Conservation (phyloP, 2,113 vertebrate genomes). For the Solea solea region DNA sequence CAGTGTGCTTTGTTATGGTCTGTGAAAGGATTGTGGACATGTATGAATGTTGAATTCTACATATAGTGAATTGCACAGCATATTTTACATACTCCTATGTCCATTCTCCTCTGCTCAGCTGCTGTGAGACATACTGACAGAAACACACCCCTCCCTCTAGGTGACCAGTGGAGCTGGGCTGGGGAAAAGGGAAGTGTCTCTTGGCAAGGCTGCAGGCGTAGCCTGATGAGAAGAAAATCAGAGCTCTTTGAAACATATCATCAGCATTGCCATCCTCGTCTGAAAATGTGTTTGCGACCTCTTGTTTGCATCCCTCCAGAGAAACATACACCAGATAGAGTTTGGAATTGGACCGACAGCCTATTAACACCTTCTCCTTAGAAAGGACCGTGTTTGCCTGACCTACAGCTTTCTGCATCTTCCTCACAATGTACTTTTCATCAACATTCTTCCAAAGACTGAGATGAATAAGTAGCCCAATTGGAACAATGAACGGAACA, state of each 20-base stretch:
- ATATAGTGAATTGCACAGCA: background rate
- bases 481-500: background rate
- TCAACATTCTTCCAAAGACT: conserved; percentile 20
- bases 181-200: conserved; percentile 49
- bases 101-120: conserved; percentile 31
- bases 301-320: conserved; percentile 43
- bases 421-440: conserved; percentile 25
- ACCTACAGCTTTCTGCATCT: conserved; percentile 43
- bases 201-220: conserved; percentile 70
- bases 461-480: background rate
- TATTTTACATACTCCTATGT: conserved; percentile 1
- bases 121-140: conserved; percentile 68
- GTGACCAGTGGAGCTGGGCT: conserved; percentile 37
- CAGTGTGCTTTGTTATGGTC: no score
- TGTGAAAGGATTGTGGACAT: no score
- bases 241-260: conserved; percentile 58
- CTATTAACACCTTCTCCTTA: conserved; percentile 61
- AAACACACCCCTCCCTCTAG: conserved; percentile 67
- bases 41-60: no score
- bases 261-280: background rate
- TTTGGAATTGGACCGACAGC: conserved; percentile 50
- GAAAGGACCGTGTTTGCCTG: conserved; percentile 63
- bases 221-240: conserved; percentile 63
- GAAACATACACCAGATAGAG: conserved; percentile 67
- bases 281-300: conserved; percentile 56